Evolutionary conservation across 2,113 vertebrate species (phyloP).

Genomic region (Cololabis saira): DNA sequence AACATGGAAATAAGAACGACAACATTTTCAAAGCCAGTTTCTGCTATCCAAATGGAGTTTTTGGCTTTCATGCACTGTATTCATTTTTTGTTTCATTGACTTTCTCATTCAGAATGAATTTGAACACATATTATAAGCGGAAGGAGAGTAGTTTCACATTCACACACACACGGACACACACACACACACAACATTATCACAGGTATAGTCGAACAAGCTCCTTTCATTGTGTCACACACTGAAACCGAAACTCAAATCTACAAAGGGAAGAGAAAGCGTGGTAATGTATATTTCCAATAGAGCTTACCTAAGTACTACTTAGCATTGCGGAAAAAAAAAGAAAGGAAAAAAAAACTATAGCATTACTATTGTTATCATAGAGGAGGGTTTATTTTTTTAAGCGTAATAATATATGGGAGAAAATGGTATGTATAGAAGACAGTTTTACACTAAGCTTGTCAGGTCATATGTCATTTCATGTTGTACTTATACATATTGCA

Average conservation of each 20-base stretch:
- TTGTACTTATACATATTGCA: slow-evolving; percentile 70
- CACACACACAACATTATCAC: slow-evolving; percentile 25
- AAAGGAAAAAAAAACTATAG: slow-evolving; percentile 72
- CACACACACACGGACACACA: slow-evolving; percentile 16
- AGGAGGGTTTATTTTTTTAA: slow-evolving; percentile 86
- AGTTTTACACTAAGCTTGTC: slow-evolving; percentile 81
- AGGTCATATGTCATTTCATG: slow-evolving; percentile 69
- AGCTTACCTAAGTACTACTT: slow-evolving; percentile 81
- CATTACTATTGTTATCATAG: slow-evolving; percentile 83
- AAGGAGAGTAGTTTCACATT: slow-evolving; percentile 46
- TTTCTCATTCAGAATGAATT: slow-evolving; percentile 66
- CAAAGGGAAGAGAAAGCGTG: slow-evolving; percentile 70
- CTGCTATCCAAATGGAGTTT: slow-evolving; percentile 55
- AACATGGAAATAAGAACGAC: slow-evolving; percentile 29
- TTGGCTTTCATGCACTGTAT: slow-evolving; percentile 72
- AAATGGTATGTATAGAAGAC: slow-evolving; percentile 79
- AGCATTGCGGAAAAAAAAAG: slow-evolving; percentile 74
- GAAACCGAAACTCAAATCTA: slow-evolving; percentile 64
- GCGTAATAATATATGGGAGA: slow-evolving; percentile 85
- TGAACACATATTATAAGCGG: slow-evolving; percentile 35
- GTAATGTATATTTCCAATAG: slow-evolving; percentile 81
- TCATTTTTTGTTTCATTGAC: slow-evolving; percentile 61
- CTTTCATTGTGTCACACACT: slow-evolving; percentile 65
- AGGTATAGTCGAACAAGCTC: slow-evolving; percentile 40
- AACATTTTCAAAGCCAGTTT: slow-evolving; percentile 57